Conservation (phyloP, 2,888 invertebrate species). For the Ceriagrion tenellum region DNA sequence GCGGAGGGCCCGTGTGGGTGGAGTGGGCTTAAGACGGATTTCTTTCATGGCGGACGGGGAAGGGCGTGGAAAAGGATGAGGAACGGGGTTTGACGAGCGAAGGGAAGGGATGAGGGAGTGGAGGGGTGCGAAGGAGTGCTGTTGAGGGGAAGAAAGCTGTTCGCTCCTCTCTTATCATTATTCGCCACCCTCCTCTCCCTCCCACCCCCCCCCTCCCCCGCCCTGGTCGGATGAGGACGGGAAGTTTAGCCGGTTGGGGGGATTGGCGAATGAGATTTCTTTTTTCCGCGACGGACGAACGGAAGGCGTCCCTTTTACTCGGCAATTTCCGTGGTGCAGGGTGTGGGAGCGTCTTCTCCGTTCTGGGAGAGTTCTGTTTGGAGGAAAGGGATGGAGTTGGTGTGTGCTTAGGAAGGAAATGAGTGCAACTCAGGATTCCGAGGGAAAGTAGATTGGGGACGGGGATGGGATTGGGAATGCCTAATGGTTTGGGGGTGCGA, state of each 20-base stretch:
- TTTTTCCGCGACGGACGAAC: neutral
- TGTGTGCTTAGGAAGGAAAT: neutral
- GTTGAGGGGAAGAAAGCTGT: neutral
- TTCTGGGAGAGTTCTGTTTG: too few relatives aligned
- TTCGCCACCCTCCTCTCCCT: neutral
- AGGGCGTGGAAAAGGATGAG: neutral
- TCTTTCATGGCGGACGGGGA: neutral
- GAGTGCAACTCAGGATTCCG: neutral
- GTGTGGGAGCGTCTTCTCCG: neutral
- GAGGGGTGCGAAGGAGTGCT: neutral
- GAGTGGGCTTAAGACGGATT: slow-evolving; percentile 7
- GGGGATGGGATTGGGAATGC: too few relatives aligned
- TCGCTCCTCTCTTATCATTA: slow-evolving; percentile 23
- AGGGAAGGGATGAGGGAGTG: neutral
- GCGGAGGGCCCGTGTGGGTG: neutral
- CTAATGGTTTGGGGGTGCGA: too few relatives aligned
- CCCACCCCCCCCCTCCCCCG: neutral
- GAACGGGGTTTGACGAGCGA: neutral
- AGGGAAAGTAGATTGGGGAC: neutral
- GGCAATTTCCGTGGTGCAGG: neutral
- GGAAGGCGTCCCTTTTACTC: neutral
- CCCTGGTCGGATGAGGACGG: neutral
- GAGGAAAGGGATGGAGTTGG: neutral
- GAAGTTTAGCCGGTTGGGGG: neutral
- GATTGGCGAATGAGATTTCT: neutral